phyloP scores from a whole-genome alignment of 1,140 invertebrate genomes.

The Zophobas morio region DNA sequence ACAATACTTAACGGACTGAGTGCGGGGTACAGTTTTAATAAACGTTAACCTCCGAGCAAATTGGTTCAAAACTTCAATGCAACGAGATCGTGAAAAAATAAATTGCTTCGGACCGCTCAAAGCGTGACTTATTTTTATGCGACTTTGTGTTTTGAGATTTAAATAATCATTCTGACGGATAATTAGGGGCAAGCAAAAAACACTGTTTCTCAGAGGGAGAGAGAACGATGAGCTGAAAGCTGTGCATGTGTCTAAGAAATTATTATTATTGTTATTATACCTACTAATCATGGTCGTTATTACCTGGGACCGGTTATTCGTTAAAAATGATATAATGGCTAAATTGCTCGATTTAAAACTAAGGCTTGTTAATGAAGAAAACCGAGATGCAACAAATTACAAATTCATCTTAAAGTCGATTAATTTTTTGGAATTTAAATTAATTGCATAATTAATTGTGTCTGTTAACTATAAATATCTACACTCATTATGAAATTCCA shows the following conservation, averaged over 20 bases:
- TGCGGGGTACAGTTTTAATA: constrained; percentile 29
- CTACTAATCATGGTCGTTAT: constrained; percentile 37
- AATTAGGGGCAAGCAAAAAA: constrained; percentile 5
- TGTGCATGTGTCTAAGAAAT: constrained; percentile 15
- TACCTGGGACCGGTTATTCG: constrained; percentile 26
- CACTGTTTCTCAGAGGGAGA: background rate
- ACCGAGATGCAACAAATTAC: background rate
- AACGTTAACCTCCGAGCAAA: constrained; percentile 3
- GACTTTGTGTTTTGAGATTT: constrained; percentile 10
- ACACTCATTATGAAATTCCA: too few species aligned
- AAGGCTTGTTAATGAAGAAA: constrained; percentile 19
- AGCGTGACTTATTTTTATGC: constrained; percentile 25
- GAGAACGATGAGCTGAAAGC: constrained; percentile 2
- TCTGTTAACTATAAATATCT: too few species aligned
- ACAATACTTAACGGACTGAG: constrained; percentile 29
- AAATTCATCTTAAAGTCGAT: background rate
- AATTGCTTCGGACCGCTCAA: constrained; percentile 38
- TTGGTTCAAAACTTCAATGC: constrained; percentile 2
- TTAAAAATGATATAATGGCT: constrained; percentile 42
- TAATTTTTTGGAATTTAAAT: constrained; percentile 4
- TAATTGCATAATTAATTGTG: background rate
- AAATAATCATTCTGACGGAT: constrained; percentile 11
- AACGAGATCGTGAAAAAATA: constrained; percentile 2
- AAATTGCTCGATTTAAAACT: constrained; percentile 20
- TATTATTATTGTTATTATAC: constrained; percentile 40